These are phyloP conservation scores for Microtus pennsylvanicus DNA, from an alignment of 2,113 vertebrate species.

Conservation along the genomic window DNA sequence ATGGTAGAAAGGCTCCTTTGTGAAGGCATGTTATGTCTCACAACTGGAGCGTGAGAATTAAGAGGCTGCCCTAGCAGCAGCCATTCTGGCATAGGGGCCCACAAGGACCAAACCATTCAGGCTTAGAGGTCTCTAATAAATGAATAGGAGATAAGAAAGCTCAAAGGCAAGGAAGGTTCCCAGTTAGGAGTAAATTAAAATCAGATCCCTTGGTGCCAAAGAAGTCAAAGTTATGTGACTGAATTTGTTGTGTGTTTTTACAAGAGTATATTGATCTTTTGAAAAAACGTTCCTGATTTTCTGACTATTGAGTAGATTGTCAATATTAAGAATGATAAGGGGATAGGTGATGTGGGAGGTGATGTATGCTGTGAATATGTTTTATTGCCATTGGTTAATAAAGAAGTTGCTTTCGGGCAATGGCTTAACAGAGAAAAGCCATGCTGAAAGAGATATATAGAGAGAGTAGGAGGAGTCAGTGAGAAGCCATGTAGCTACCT, in stretches of 20 bases:
- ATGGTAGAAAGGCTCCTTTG: neutral
- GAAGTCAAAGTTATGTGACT: conserved; percentile 28
- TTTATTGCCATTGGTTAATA: too few species aligned
- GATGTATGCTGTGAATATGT: too few species aligned
- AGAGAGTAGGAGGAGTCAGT: too few species aligned
- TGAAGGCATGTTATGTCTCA: neutral
- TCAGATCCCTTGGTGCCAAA: neutral
- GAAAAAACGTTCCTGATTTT: neutral
- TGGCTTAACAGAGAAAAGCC: too few species aligned
- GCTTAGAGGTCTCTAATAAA: neutral
- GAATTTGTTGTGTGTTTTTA: conserved; percentile 31
- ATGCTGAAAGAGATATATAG: too few species aligned
- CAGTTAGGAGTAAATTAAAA: neutral
- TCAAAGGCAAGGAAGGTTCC: neutral
- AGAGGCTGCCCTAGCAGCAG: neutral
- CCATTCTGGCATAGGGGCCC: neutral
- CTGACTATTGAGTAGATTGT: neutral
- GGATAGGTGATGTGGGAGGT: too few species aligned
- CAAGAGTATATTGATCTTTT: neutral
- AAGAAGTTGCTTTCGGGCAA: too few species aligned
- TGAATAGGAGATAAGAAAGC: neutral
- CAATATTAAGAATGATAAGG: conserved; percentile 23
- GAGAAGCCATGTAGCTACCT: too few species aligned
- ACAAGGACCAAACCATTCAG: neutral
- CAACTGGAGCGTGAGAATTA: neutral